These are phyloP conservation scores for Halocaridina rubra DNA, from an alignment of 2,888 invertebrate genomes.

Conservation along the genomic window DNA sequence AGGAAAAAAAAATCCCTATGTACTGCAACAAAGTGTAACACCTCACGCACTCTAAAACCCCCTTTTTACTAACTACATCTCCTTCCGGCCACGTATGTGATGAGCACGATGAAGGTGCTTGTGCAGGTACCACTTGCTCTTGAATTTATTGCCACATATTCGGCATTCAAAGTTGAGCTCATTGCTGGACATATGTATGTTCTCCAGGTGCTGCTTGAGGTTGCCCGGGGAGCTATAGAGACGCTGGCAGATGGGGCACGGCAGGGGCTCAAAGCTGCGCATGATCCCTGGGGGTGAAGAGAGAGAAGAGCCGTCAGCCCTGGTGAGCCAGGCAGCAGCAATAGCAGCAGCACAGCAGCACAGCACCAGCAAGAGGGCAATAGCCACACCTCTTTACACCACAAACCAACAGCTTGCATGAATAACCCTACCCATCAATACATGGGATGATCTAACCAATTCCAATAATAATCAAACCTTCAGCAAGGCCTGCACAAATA, in stretches of 20 bases:
- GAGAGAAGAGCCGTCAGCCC: slow-evolving; percentile 63
- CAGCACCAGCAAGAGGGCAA: slow-evolving; percentile 45
- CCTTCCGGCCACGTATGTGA: slow-evolving; percentile 64
- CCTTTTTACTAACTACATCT: slow-evolving; percentile 53
- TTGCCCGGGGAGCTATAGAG: slow-evolving; percentile 77
- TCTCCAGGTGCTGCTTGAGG: slow-evolving; percentile 76
- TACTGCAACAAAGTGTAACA: slow-evolving; percentile 9
- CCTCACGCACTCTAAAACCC: not conserved
- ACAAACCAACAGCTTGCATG: slow-evolving; percentile 54
- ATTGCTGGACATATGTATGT: slow-evolving; percentile 72
- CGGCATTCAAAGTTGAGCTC: slow-evolving; percentile 75
- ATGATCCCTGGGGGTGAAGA: slow-evolving; percentile 63
- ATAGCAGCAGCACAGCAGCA: slow-evolving; percentile 53
- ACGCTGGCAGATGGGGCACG: slow-evolving; percentile 76
- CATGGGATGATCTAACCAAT: too few relatives aligned
- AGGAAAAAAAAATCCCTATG: too few relatives aligned
- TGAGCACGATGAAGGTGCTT: slow-evolving; percentile 75
- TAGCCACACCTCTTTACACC: slow-evolving; percentile 34
- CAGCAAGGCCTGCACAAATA: too few relatives aligned
- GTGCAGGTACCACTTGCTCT: slow-evolving; percentile 75
- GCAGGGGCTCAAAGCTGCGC: slow-evolving; percentile 71
- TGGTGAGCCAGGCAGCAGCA: slow-evolving; percentile 61
- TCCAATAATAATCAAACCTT: too few relatives aligned
- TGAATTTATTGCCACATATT: slow-evolving; percentile 75
- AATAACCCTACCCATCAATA: too few relatives aligned